Percentiles rank a stretch among this genome's conserved stretches.
These are phyloP conservation scores for Mythimna impura DNA, from an alignment of 2,888 invertebrate genomes.

Conservation along the genomic window DNA sequence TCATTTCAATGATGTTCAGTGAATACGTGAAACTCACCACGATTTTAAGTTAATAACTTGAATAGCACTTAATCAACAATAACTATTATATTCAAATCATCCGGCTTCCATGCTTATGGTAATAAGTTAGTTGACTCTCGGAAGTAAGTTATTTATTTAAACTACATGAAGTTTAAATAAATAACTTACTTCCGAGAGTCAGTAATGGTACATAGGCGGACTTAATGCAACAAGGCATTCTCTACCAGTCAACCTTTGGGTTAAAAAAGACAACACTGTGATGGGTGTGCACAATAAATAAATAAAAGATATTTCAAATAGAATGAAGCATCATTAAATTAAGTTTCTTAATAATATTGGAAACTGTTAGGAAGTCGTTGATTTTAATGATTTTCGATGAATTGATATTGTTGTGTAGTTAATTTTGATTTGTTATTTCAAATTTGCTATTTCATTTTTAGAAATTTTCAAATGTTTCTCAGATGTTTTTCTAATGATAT, in stretches of 20 bases:
- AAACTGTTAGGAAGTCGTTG: slow-evolving; percentile 20
- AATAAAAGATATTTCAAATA: too few relatives aligned
- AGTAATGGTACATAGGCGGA: too few relatives aligned
- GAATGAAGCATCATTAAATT: too few relatives aligned
- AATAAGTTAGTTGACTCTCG: slow-evolving; percentile 27
- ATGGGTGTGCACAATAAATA: too few relatives aligned
- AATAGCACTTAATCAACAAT: slow-evolving; percentile 9
- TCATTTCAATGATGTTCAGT: background rate
- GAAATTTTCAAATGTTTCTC: background rate
- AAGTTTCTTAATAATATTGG: background rate
- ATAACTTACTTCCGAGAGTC: too few relatives aligned
- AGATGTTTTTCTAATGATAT: too few relatives aligned
- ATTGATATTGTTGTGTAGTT: slow-evolving; percentile 16
- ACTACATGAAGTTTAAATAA: too few relatives aligned
- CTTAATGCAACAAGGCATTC: too few relatives aligned
- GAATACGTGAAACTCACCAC: background rate
- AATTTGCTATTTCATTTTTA: background rate
- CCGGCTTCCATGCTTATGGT: slow-evolving; percentile 46
- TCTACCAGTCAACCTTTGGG: too few relatives aligned
- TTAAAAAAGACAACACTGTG: too few relatives aligned
- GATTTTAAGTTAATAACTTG: slow-evolving; percentile 8
- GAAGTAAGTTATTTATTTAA: slow-evolving; percentile 8
- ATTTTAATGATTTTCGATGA: slow-evolving; percentile 7
- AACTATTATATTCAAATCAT: slow-evolving; percentile 58
- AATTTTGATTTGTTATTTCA: slow-evolving; percentile 17